Conservation (phyloP, 2,888 invertebrate genomes). For the Conops quadrifasciatus region DNA sequence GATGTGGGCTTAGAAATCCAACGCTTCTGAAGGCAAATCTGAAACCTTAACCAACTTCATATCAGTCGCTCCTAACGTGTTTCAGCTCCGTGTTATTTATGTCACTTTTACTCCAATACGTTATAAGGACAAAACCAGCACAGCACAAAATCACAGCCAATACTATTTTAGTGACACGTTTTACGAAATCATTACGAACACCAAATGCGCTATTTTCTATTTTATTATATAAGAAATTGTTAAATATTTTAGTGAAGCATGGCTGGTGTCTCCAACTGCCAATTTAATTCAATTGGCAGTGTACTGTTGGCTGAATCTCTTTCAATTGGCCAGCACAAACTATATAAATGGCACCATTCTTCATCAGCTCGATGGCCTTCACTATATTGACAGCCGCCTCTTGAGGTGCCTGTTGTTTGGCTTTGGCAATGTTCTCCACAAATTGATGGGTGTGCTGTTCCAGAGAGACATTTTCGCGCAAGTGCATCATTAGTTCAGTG, state of each 20-base stretch:
- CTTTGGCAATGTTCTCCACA: conserved; percentile 51
- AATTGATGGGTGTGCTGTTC: conserved; percentile 51
- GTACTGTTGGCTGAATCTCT: conserved; percentile 53
- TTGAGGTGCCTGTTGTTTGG: conserved; percentile 58
- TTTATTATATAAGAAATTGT: not conserved
- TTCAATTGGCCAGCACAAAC: conserved; percentile 55
- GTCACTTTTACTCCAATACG: conserved; percentile 54
- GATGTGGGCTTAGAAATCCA: too few relatives aligned
- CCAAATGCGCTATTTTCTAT: conserved; percentile 13
- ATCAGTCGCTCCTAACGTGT: too few relatives aligned
- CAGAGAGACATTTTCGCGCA: conserved; percentile 57
- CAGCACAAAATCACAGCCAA: conserved; percentile 56
- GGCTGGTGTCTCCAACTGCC: too few relatives aligned
- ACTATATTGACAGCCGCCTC: conserved; percentile 56
- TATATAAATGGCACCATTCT: conserved; percentile 62
- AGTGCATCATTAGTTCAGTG: conserved; percentile 58
- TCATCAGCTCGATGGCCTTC: conserved; percentile 56
- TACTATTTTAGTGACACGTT: conserved; percentile 55
- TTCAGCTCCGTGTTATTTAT: conserved; percentile 61
- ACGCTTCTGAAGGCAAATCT: too few relatives aligned
- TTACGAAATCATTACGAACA: conserved; percentile 49
- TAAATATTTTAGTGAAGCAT: not conserved
- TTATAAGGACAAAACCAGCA: conserved; percentile 57
- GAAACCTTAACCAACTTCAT: too few relatives aligned
- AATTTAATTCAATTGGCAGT: conserved; percentile 51